These are phyloP conservation scores for Nymphalis c-album DNA, from an alignment of 2,888 invertebrate genomes.

Conservation along the genomic window DNA sequence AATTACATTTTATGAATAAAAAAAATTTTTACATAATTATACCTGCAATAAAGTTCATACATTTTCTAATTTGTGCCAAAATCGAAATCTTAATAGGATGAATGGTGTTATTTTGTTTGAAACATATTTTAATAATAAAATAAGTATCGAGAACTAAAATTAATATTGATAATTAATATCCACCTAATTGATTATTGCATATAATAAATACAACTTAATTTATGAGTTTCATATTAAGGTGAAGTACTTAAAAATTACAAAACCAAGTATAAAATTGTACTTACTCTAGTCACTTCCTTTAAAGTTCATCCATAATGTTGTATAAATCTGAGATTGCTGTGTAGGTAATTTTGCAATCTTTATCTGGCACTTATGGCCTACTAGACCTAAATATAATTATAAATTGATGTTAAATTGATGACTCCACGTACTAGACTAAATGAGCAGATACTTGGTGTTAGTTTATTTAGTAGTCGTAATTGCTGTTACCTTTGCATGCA, in stretches of 20 bases:
- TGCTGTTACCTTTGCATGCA: constrained; percentile 55
- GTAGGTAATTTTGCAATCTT: constrained; percentile 22
- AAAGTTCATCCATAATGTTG: constrained; percentile 12
- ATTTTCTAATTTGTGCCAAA: constrained; percentile 37
- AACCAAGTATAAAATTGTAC: constrained; percentile 9
- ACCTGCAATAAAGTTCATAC: not conserved
- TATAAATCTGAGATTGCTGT: constrained; percentile 18
- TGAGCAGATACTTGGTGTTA: constrained; percentile 72
- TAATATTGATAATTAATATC: too few relatives aligned
- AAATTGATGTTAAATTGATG: constrained; percentile 51
- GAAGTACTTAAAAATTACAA: not conserved
- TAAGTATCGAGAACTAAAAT: not conserved
- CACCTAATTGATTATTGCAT: too few relatives aligned
- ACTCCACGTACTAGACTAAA: constrained; percentile 64
- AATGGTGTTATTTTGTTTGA: not conserved
- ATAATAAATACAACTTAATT: too few relatives aligned
- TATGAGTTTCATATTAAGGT: not conserved
- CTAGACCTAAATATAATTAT: constrained; percentile 46
- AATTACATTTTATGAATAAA: not conserved
- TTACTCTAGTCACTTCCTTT: not conserved
- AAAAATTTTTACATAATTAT: not conserved
- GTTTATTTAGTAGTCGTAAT: constrained; percentile 60
- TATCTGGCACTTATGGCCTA: constrained; percentile 59
- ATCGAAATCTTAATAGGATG: not conserved
- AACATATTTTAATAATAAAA: not conserved